Base-by-base conservation (phyloP, 2,113 vertebrate species). In the Poeciliopsis prolifica region DNA sequence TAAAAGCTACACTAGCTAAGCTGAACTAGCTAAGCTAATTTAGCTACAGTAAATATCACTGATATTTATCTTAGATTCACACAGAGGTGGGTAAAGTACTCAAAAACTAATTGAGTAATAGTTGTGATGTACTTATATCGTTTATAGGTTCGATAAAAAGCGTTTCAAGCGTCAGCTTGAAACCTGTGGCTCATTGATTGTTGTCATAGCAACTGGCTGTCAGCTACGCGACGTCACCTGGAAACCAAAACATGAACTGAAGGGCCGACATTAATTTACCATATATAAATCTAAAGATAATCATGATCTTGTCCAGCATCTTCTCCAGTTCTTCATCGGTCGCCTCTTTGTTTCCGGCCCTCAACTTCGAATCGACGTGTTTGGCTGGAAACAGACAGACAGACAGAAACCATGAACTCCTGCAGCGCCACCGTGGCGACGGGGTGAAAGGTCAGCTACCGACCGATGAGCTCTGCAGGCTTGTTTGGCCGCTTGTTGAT, bases 221-320 rank as follows among this genome's bases (percentile, higher is more conserved):
- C 35, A 11, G 35, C 35, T 37, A 37, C 35, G 9, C 9, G 35
- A 37, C 2, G 35, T 37, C 35, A 10, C 35, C 2, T 37, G 35
- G 35, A 10, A 37, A 37, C 35, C 17, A 65, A 7, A 30, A 65
- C 19, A 58, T 0, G 31, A 31, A 26, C 5, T 7, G 29, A 1
- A 62, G 2, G 29, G 26, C 13, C 62, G 42, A 73, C 26, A 80
- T 61, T 91, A n/a, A 58, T 3, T 93, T 96, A 99, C 97, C 97
- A 90, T 99, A 98, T 91, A 99, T 99, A 90, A 99, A 99, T 92
- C 97, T 96, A 95, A 99, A 99, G 91, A 99, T 99, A 72, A 99
- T 99, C 97, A 99, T 99, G 84, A 99, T 99, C 94, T 99, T 99
- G 94, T 99, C 97, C 93, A 99, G 93, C 97, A 99, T 99, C 93